Evolutionary conservation across 2,888 invertebrate genomes (phyloP).

Genomic region (Noctua pronuba): DNA sequence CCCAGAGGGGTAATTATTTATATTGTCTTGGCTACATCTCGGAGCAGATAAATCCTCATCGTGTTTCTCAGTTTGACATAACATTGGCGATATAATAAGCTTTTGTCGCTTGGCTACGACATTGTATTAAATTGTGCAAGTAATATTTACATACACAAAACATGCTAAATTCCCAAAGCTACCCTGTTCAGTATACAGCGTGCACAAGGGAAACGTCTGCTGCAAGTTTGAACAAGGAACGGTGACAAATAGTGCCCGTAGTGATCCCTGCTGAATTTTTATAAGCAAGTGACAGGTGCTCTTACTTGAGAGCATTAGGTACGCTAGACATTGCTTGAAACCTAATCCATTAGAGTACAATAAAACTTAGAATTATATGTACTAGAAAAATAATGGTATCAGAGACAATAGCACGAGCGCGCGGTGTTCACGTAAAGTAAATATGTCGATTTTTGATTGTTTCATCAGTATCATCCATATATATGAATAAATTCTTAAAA

Average conservation of each 20-base stretch:
- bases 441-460: too few species aligned
- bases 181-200: slow-evolving; percentile 6
- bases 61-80: not conserved
- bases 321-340: slow-evolving; percentile 1
- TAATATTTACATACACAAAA: slow-evolving; percentile 10
- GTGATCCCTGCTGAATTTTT: slow-evolving; percentile 40
- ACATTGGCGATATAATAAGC: not conserved
- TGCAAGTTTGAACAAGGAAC: slow-evolving; percentile 17
- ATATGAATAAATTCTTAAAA: too few species aligned
- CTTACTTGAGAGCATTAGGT: slow-evolving; percentile 3
- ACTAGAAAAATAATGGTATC: not conserved
- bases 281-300: slow-evolving; percentile 9
- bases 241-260: slow-evolving; percentile 11
- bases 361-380: slow-evolving; percentile 4
- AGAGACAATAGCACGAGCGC: too few species aligned
- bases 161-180: not conserved
- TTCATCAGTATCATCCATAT: too few species aligned
- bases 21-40: not conserved
- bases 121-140: not conserved
- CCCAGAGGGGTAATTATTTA: not conserved
- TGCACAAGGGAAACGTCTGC: slow-evolving; percentile 5
- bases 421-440: too few species aligned
- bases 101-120: not conserved
- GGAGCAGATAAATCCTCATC: not conserved
- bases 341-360: slow-evolving; percentile 15